These are phyloP conservation scores for Rapana venosa DNA, from an alignment of 2,888 invertebrate species.

Conservation along the genomic window DNA sequence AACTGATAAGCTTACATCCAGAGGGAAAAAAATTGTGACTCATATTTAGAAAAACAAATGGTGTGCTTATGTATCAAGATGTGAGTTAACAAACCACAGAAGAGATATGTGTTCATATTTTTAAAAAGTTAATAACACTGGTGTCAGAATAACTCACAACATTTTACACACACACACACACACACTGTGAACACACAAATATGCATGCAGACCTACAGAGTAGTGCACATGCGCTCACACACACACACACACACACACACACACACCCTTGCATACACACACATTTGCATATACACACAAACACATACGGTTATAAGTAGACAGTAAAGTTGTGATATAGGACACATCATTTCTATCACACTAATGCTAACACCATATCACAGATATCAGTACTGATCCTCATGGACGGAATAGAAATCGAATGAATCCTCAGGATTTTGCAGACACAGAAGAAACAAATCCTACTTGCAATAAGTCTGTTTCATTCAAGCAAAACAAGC, in stretches of 20 bases:
- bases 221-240: not conserved
- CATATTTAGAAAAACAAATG: too few species aligned
- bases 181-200: not conserved
- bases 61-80: too few species aligned
- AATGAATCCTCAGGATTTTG: too few species aligned
- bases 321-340: not conserved
- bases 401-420: not conserved
- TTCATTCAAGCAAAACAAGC: too few species aligned
- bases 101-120: too few species aligned
- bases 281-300: not conserved
- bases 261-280: not conserved
- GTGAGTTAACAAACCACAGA: too few species aligned
- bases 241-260: slow-evolving; percentile 3
- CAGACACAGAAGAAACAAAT: too few species aligned
- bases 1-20: not conserved
- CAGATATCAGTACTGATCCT: not conserved
- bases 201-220: not conserved
- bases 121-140: too few species aligned
- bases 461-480: too few species aligned
- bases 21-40: not conserved
- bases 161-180: too few species aligned
- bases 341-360: too few species aligned
- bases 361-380: not conserved
- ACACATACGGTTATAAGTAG: not conserved
- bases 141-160: too few species aligned